Evolutionary conservation across 2,888 invertebrate genomes (phyloP).

Genomic region (Dinocampus coccinellae): DNA sequence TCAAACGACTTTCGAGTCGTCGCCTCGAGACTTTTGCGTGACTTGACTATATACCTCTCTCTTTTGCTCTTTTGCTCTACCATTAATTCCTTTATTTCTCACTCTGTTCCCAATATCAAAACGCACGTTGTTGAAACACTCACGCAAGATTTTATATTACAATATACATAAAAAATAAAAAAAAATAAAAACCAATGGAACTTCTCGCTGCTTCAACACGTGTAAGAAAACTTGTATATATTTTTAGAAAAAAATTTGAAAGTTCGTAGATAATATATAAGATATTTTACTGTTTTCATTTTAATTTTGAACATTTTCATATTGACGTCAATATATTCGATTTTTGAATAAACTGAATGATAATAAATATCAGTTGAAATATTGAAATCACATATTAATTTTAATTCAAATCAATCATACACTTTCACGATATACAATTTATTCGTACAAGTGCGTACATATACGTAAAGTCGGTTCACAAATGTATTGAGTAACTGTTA

Average conservation of each 20-base stretch:
- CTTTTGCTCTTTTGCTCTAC: neutral
- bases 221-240: conserved; percentile 21
- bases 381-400: neutral
- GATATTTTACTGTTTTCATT: neutral
- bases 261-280: neutral
- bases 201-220: neutral
- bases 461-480: conserved; percentile 37
- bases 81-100: neutral
- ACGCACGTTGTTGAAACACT: neutral
- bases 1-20: conserved; percentile 22
- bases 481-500: conserved; percentile 43
- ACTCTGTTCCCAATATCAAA: conserved; percentile 17
- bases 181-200: neutral
- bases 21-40: conserved; percentile 10
- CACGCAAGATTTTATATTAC: neutral
- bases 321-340: neutral
- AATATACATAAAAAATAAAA: too few relatives aligned
- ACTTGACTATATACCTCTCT: neutral
- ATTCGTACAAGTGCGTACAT: conserved; percentile 8
- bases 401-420: conserved; percentile 35
- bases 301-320: neutral
- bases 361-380: neutral
- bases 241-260: neutral
- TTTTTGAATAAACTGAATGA: neutral
- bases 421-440: conserved; percentile 45